phyloP scores from a whole-genome alignment of 2,888 invertebrate genomes.

The Rhimphoctona megacephalus region DNA sequence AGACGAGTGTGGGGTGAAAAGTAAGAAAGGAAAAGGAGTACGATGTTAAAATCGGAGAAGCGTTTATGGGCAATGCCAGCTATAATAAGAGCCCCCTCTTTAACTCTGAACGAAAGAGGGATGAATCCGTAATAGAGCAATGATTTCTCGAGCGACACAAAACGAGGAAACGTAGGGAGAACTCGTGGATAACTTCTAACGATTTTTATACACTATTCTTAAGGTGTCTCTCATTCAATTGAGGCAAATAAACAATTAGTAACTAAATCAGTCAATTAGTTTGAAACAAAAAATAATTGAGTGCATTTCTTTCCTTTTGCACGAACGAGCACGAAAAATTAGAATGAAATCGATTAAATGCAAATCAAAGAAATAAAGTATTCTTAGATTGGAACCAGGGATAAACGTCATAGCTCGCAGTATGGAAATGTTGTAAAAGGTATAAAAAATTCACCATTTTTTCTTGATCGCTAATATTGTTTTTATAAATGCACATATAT shows the following conservation, averaged over 20 bases:
- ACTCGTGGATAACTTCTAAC: slow-evolving; percentile 45
- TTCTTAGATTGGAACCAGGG: background rate
- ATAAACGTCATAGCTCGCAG: background rate
- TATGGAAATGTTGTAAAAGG: slow-evolving; percentile 16
- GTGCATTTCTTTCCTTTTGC: background rate
- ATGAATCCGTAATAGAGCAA: slow-evolving; percentile 64
- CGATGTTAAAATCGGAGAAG: slow-evolving; percentile 50
- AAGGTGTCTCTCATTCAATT: slow-evolving; percentile 28
- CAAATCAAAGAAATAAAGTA: background rate
- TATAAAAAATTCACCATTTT: slow-evolving; percentile 63
- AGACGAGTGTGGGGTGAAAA: slow-evolving; percentile 61
- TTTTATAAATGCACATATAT: slow-evolving; percentile 25
- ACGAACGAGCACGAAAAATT: background rate
- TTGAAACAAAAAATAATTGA: background rate
- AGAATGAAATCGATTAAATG: background rate
- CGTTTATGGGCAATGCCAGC: slow-evolving; percentile 64
- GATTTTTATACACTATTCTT: slow-evolving; percentile 35
- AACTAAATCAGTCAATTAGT: background rate
- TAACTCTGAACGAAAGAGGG: slow-evolving; percentile 50
- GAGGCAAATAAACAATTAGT: background rate
- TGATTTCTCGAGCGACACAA: slow-evolving; percentile 48
- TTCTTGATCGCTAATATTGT: slow-evolving; percentile 52
- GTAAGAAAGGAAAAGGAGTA: slow-evolving; percentile 43
- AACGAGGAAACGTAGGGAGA: slow-evolving; percentile 46
- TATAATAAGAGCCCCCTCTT: slow-evolving; percentile 53